Evolutionary conservation across 2,113 vertebrate genomes (phyloP).

Genomic region (Camelus bactrianus): DNA sequence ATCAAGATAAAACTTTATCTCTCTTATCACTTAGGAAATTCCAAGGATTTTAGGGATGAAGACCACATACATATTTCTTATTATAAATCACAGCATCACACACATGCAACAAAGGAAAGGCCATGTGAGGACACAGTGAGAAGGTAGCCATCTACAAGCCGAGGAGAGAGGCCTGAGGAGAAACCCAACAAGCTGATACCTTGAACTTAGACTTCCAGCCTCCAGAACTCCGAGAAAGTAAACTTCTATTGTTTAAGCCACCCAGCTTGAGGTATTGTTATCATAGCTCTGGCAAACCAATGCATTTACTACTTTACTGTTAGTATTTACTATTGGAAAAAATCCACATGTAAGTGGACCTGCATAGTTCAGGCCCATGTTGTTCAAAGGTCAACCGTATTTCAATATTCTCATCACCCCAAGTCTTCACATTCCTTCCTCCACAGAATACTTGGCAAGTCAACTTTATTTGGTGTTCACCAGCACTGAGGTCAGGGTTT

Average conservation of each 20-base stretch:
- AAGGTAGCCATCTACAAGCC: not conserved
- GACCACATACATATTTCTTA: not conserved
- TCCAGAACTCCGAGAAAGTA: not conserved
- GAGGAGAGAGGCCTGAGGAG: not conserved
- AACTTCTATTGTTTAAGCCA: not conserved
- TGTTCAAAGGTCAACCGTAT: not conserved
- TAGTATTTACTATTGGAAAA: not conserved
- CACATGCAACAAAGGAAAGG: not conserved
- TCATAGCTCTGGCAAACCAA: not conserved
- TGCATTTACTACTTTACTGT: not conserved
- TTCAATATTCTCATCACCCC: not conserved
- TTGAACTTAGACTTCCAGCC: not conserved
- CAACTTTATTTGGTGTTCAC: not conserved
- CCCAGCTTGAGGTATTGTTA: not conserved
- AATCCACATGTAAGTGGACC: not conserved
- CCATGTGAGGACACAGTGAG: not conserved
- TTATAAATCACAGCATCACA: not conserved
- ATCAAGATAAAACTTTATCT: not conserved
- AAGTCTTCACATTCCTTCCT: conserved; percentile 23
- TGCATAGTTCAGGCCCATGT: not conserved
- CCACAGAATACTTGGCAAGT: not conserved
- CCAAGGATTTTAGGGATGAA: not conserved
- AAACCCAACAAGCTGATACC: not conserved
- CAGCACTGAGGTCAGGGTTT: not conserved
- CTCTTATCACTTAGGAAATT: not conserved